Percentiles rank a stretch among this genome's conserved stretches.
Evolutionary conservation across 2,797 vertebrate species (phyloP).

Genomic region (Meda fulgida): DNA sequence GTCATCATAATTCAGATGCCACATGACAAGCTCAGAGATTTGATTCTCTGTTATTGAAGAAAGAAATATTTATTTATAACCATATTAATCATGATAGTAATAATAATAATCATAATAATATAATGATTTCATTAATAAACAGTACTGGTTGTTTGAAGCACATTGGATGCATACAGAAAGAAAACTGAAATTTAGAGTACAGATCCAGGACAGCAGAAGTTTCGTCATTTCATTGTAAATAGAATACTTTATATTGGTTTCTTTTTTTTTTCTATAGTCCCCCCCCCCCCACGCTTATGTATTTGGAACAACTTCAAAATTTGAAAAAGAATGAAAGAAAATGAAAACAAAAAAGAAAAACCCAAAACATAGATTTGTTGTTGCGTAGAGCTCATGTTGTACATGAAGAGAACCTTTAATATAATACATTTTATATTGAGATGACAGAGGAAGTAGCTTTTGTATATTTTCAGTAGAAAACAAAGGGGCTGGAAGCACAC

Average conservation of each 20-base stretch:
- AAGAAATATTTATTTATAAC: conserved; percentile 97
- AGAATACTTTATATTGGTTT: conserved; percentile 63
- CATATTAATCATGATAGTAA: conserved; percentile 75
- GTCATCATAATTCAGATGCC: neutral
- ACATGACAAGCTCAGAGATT: conserved; percentile 6
- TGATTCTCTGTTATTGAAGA: conserved; percentile 80
- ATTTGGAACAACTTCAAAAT: conserved; percentile 67
- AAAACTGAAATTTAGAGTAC: conserved; percentile 72
- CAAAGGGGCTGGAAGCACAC: conserved; percentile 71
- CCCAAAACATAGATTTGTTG: conserved; percentile 58
- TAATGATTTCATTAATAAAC: conserved; percentile 80
- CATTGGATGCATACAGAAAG: conserved; percentile 88
- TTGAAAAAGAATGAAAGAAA: conserved; percentile 57
- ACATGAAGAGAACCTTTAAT: conserved; percentile 74
- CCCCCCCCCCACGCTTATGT: conserved; percentile 58
- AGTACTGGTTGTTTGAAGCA: conserved; percentile 87
- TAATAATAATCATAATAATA: conserved; percentile 81
- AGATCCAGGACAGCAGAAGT: conserved; percentile 68
- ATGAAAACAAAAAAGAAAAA: conserved; percentile 54
- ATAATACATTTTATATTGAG: conserved; percentile 73
- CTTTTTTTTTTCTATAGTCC: conserved; percentile 45
- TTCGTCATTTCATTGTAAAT: conserved; percentile 66
- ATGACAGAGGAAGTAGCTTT: conserved; percentile 70
- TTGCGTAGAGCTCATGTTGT: conserved; percentile 78
- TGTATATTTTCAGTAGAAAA: conserved; percentile 88